These are phyloP conservation scores for Stylophora pistillata DNA, from an alignment of 64 coral and sea anemone genomes.

Conservation along the genomic window DNA sequence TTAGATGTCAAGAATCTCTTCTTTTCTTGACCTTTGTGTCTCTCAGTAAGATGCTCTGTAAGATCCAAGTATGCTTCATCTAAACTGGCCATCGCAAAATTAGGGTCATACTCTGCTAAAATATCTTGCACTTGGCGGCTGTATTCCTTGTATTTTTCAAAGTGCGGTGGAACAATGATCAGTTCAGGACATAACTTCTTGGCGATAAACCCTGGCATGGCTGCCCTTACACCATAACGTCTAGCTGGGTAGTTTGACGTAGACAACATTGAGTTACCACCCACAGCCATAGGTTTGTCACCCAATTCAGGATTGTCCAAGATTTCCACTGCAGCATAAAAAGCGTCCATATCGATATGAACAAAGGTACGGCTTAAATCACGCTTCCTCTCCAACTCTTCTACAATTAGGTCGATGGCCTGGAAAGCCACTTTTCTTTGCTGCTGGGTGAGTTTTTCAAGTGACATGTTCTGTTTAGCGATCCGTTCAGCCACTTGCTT, in stretches of 20 bases:
- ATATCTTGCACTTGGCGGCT: slow-evolving; percentile 78
- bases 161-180: slow-evolving; percentile 75
- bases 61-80: slow-evolving; percentile 98
- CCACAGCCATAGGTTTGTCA: slow-evolving; percentile 97
- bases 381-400: slow-evolving; percentile 81
- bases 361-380: slow-evolving; percentile 90
- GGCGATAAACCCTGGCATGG: slow-evolving; percentile 98
- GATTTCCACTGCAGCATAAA: slow-evolving; percentile 98
- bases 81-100: slow-evolving; percentile 86
- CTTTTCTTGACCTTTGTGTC: slow-evolving; percentile 47
- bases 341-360: slow-evolving; percentile 98
- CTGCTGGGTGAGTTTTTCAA: slow-evolving; percentile 54
- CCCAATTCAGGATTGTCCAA: slow-evolving; percentile 83
- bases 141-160: slow-evolving; percentile 78
- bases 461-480: slow-evolving; percentile 25
- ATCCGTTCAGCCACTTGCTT: slow-evolving; percentile 91
- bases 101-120: slow-evolving; percentile 77
- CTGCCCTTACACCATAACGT: slow-evolving; percentile 87
- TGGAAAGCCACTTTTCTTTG: slow-evolving; percentile 70
- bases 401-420: slow-evolving; percentile 71
- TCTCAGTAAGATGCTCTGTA: slow-evolving; percentile 72
- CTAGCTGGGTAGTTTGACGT: slow-evolving; percentile 95
- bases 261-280: slow-evolving; percentile 82
- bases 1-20: slow-evolving; percentile 42
- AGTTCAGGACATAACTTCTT: slow-evolving; percentile 96